A percentile compares a stretch with the other conserved stretches of the same genome.
Evolutionary conservation across 2,797 vertebrate genomes (phyloP).

Genomic region (Macropodus opercularis): DNA sequence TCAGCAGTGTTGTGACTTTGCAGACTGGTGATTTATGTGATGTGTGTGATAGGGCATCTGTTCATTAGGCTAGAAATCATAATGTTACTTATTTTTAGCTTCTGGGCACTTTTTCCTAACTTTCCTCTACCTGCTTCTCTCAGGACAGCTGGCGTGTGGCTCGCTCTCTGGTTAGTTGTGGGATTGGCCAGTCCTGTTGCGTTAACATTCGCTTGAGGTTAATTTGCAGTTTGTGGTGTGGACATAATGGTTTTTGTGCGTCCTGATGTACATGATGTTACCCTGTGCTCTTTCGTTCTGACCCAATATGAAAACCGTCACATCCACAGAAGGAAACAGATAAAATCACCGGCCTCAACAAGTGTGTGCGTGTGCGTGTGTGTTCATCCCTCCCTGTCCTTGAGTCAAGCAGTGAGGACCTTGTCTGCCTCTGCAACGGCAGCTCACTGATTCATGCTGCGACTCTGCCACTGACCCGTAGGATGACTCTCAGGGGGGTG

Average conservation of each 20-base stretch:
- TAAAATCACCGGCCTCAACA: conserved; percentile 14
- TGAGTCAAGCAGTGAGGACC: conserved; percentile 57
- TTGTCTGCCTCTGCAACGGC: conserved; percentile 59
- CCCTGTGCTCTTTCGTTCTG: conserved; percentile 11
- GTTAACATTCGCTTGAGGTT: conserved; percentile 56
- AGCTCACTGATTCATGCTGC: conserved; percentile 69
- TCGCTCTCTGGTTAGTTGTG: conserved; percentile 35
- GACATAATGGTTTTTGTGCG: conserved; percentile 20
- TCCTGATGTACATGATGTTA: conserved; percentile 27
- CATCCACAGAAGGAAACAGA: neutral
- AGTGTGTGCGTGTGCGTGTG: conserved; percentile 18
- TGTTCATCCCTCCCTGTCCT: conserved; percentile 54
- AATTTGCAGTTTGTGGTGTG: conserved; percentile 43
- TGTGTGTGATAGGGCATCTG: conserved; percentile 53
- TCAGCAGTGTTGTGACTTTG: conserved; percentile 27
- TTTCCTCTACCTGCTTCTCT: conserved; percentile 34
- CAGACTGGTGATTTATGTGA: conserved; percentile 32
- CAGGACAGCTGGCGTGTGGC: conserved; percentile 48
- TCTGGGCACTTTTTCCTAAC: conserved; percentile 20
- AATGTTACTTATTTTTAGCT: conserved; percentile 61
- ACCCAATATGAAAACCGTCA: neutral
- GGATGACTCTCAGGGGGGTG: conserved; percentile 52
- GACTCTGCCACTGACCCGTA: conserved; percentile 69
- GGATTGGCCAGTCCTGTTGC: conserved; percentile 38
- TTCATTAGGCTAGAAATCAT: conserved; percentile 53